Percentiles rank a stretch among this genome's conserved stretches.
Evolutionary conservation across 2,797 vertebrate genomes (phyloP).

Genomic region (Chiloscyllium punctatum): DNA sequence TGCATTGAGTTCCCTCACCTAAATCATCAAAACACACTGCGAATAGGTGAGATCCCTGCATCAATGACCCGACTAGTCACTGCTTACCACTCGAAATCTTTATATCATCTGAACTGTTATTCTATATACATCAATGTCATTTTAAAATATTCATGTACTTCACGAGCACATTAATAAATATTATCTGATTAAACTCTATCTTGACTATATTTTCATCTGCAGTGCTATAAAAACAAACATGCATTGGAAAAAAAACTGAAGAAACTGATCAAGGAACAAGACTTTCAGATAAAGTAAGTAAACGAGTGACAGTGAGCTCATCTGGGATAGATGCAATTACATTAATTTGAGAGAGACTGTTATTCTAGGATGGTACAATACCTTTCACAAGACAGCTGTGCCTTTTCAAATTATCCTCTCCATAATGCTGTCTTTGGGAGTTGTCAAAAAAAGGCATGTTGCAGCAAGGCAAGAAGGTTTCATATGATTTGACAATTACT

Average conservation of each 20-base stretch:
- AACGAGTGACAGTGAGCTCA: conserved; percentile 29
- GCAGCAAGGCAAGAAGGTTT: not conserved
- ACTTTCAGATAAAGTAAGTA: not conserved
- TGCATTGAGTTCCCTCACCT: too few relatives aligned
- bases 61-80: too few relatives aligned
- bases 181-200: not conserved
- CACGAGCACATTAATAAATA: not conserved
- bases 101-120: not conserved
- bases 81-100: not conserved
- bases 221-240: conserved; percentile 1
- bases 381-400: conserved; percentile 36
- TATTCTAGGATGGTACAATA: conserved; percentile 24
- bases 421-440: not conserved
- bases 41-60: too few relatives aligned
- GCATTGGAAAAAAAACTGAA: not conserved
- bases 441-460: not conserved
- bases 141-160: not conserved
- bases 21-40: too few relatives aligned
- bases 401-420: conserved; percentile 37
- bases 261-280: not conserved
- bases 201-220: not conserved
- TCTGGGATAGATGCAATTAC: conserved; percentile 33
- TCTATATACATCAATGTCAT: not conserved
- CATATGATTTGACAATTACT: not conserved
- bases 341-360: conserved; percentile 35